Conservation (phyloP, 2,888 invertebrate genomes). For the Pantelozetes paolii region DNA sequence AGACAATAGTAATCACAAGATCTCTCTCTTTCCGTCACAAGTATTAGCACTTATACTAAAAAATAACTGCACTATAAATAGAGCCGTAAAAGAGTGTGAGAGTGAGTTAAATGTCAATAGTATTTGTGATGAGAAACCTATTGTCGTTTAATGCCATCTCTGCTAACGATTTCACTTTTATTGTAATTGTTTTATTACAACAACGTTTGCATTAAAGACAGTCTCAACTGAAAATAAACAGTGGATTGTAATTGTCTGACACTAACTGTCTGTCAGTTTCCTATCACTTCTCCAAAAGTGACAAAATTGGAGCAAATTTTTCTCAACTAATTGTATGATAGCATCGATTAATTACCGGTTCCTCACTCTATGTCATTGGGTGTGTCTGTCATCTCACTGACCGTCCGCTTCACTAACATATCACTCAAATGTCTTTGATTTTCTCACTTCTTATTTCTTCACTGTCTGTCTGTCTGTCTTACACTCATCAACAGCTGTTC, state of each 20-base stretch:
- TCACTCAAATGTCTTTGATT: constrained; percentile 5
- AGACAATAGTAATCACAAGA: constrained; percentile 5
- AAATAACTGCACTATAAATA: constrained; percentile 27
- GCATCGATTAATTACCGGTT: constrained; percentile 23
- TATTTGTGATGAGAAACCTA: not conserved
- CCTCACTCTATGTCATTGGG: not conserved
- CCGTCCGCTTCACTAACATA: not conserved
- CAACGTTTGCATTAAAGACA: constrained; percentile 21
- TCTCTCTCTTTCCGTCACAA: not conserved
- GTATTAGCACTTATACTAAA: constrained; percentile 13
- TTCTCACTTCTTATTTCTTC: not conserved
- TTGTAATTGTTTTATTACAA: constrained; percentile 32
- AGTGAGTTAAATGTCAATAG: constrained; percentile 19
- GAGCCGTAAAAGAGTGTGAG: not conserved
- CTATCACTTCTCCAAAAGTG: not conserved
- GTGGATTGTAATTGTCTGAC: not conserved
- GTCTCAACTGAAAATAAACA: not conserved
- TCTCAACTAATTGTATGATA: constrained; percentile 5
- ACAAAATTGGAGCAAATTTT: not conserved
- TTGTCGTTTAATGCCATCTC: constrained; percentile 16
- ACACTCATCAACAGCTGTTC: constrained; percentile 22
- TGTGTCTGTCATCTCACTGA: not conserved
- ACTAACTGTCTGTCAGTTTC: not conserved
- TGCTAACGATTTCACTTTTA: constrained; percentile 16
- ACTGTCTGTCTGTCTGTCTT: not conserved